Base-by-base conservation (phyloP, 2,113 vertebrate species). In the Eolophus roseicapilla region DNA sequence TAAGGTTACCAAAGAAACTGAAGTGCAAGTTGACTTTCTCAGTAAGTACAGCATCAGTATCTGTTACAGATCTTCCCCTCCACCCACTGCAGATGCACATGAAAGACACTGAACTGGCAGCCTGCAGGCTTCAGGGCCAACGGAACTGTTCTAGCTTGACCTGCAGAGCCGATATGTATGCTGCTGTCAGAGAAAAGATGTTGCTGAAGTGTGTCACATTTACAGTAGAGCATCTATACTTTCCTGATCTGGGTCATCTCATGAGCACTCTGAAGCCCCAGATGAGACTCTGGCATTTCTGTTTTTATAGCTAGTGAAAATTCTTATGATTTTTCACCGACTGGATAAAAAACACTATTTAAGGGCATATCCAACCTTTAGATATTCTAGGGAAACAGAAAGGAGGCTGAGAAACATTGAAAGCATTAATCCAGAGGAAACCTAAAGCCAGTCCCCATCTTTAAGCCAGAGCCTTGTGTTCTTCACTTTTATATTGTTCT, bases 331-430 rank as follows among this genome's bases (percentile, higher is more conserved):
- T 83, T 77, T 76, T 10, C 29, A 79, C 8, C 35, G 15, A 53
- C 3, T 0, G 0, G 10, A 71, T 75, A 41, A 68, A 82, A 68
- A 25, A 0, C 7, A n/a, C 25, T 20, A 4, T 39, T 44, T 73
- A 41, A 37, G 5, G 53, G n/a, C 49, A 27, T 12, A 62, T 39
- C 25, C 0, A 9, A 37, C 39, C 23, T 69, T 43, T 33, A 78
- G 17, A 53, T 69, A 33, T 59, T 69, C 8, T 49, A 47, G 5
- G 7, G 9, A 73, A 74, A n/a, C 15, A 62, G 43, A 74, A 25
- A 84, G 6, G 3, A 91, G 10, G 31, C 9, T 77, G 31, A 73
- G 33, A 55, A 19, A 3, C 5, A 62, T 11, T 13, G 35, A 85
- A 76, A 53, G 5, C 41, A 77, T 74, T 74, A 41, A 59, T 74